Conservation (phyloP, 2,888 invertebrate species). For the Arctia plantaginis region DNA sequence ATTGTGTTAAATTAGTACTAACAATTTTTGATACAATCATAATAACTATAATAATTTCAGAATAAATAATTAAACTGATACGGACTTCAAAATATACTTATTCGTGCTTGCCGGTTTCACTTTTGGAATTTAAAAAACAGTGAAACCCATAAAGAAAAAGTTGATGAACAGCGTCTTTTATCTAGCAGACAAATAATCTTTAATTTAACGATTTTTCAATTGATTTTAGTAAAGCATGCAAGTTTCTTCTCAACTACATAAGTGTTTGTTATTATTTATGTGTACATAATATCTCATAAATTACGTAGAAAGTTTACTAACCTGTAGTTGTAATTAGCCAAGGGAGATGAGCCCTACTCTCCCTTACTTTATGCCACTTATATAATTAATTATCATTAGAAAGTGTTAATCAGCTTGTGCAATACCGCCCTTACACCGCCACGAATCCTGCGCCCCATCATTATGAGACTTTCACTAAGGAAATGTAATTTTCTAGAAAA, state of each 20-base stretch:
- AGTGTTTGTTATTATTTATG: conserved; percentile 21
- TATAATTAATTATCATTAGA: conserved; percentile 68
- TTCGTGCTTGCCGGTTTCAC: not conserved
- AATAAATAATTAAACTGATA: not conserved
- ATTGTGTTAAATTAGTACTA: too few relatives aligned
- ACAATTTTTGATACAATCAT: too few relatives aligned
- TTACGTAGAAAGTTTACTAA: conserved; percentile 54
- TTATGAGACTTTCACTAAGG: conserved; percentile 83
- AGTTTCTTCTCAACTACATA: conserved; percentile 24
- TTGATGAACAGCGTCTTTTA: conserved; percentile 30
- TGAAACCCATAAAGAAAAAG: not conserved
- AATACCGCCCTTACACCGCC: conserved; percentile 74
- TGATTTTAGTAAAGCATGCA: conserved; percentile 32
- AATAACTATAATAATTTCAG: too few relatives aligned
- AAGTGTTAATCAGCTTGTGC: conserved; percentile 65
- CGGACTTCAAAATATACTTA: not conserved
- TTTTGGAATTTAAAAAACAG: not conserved
- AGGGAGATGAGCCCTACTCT: conserved; percentile 61
- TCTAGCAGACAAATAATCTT: conserved; percentile 44
- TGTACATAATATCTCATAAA: conserved; percentile 34
- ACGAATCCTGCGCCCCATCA: conserved; percentile 78
- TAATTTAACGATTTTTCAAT: not conserved
- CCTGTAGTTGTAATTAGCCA: conserved; percentile 57
- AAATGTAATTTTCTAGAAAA: conserved; percentile 86
- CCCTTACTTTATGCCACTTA: conserved; percentile 52